Conservation (phyloP, 2,797 vertebrate genomes). For the Gadopsis marmoratus region DNA sequence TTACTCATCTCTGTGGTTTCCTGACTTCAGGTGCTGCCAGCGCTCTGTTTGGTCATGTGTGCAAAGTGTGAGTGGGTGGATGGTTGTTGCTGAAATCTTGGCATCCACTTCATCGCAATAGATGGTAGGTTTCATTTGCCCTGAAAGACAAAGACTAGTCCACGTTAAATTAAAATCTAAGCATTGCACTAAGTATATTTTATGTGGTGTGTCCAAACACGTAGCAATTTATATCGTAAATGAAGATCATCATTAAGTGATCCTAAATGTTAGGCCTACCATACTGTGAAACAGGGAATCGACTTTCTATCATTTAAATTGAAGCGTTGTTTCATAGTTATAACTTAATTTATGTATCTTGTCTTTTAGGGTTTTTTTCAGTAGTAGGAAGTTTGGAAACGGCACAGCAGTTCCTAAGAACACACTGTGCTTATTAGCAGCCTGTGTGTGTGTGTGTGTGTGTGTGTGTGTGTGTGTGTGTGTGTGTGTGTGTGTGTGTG, state of each 20-base stretch:
- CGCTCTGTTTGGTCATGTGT: conserved; percentile 39
- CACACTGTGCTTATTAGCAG: neutral
- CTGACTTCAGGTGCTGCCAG: conserved; percentile 39
- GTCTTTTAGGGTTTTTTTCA: neutral
- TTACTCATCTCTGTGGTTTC: conserved; percentile 18
- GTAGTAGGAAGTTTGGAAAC: no score
- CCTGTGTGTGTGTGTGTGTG: neutral
- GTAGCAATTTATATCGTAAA: no score
- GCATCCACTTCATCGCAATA: neutral
- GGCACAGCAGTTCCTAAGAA: no score
- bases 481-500: no score
- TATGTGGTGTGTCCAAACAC: neutral
- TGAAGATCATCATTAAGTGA: neutral
- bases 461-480: no score
- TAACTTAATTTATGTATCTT: neutral
- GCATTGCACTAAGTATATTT: neutral
- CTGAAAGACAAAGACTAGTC: conserved; percentile 3
- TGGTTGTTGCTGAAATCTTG: conserved; percentile 19
- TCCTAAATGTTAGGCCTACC: neutral
- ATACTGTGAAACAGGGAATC: neutral
- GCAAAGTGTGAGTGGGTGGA: conserved; percentile 42
- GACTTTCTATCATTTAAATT: neutral
- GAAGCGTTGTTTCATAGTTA: neutral
- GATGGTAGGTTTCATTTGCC: conserved; percentile 18
- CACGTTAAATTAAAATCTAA: neutral